Evolutionary conservation across 2,113 vertebrate genomes (phyloP), one percentile per base, ranked within the genome.

Genomic region (Periophthalmodon schlosseri): DNA sequence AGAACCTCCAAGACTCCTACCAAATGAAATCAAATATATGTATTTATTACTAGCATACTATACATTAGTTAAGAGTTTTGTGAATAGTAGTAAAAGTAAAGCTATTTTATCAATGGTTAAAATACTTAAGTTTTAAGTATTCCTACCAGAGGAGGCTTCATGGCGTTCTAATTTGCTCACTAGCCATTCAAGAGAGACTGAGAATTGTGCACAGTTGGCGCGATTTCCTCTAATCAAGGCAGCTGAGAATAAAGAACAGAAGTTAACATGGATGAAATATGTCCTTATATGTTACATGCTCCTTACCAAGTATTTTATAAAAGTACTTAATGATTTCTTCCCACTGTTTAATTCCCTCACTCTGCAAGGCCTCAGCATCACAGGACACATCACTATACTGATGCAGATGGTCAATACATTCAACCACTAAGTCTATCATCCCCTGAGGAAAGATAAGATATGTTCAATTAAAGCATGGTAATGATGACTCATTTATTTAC

Each of bases 171-270:
- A 83, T 85, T 96, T 95, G 92, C 95, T 94, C 78, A 98, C 95
- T 23, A 98, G 79, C 97, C 97, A 99, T 54, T 99, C 96, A 5
- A 98, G 91, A 23, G 97, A 98, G 73, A 93, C 87, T 13, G 97
- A 97, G 92, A 99, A 98, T 0, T 96, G 95, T 85, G 96, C 95
- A 91, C 96, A 98, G 87, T 97, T 99, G 84, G 91, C 95, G 76
- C 94, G 94, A 92, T 99, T 98, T 80, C 95, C 96, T 81, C 93
- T 91, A 87, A 98, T 96, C 76, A 98, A 85, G 84, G 95, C 95
- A 76, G 96, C 97, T 99, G 82, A 61, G 69, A 15, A 23, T 10
- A 28, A 21, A 34, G 11, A 65, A 65, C 39, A 44, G 20, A 21
- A 13, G 63, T 36, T 10, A 39, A 65, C 28, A n/a, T 50, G 24